Base-by-base conservation (phyloP, 2,888 invertebrate genomes). In the Hirudinaria manillensis region DNA sequence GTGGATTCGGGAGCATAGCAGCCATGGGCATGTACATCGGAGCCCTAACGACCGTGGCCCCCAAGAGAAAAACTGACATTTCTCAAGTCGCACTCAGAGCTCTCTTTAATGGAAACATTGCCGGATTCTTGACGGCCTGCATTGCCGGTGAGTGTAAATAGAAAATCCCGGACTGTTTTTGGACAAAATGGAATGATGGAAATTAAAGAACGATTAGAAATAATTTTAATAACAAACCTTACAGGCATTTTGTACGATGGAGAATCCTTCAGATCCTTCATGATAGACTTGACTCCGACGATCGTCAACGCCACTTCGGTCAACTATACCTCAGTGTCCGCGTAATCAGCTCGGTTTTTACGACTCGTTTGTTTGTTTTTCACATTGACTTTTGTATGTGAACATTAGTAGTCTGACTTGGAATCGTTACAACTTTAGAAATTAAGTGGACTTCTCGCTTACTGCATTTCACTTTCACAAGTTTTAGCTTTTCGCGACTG, bases 1-100 rank as follows among this genome's bases (percentile, higher is more conserved):
- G 80, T 72, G 80, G 80, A 16, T 80, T 80, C 72, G 79, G 79
- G 6, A 77, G 77, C 55, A 79, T 80, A 53, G 80, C 79, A 3
- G 79, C 80, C 19, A 77, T 80, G 36, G 80, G 80, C 3, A 76
- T 80, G 16, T 79, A 78, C 76, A 77, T 80, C 10, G 80, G 80
- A 19, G 78, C 79, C 32, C 76, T 80, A 29, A 76, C 77, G 19
- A 75, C 78, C 2, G 77, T 80, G 29, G 79, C 79, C 6, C 80
- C 79, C 21, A 72, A 75, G 19, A 71, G 78, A 19, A 67, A 77
- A 32, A 78, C 77, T 7, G 79, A 79, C 76, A 79, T 80, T 71
- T 76, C 78, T 2, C 79, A 80, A 72, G 78, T 80, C 67, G 79
- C 79, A 2, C 72, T 79, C 19, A 61, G 80, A 75, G 80, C 80